Evolutionary conservation across 2,797 vertebrate genomes (phyloP).

Genomic region (Manis javanica): DNA sequence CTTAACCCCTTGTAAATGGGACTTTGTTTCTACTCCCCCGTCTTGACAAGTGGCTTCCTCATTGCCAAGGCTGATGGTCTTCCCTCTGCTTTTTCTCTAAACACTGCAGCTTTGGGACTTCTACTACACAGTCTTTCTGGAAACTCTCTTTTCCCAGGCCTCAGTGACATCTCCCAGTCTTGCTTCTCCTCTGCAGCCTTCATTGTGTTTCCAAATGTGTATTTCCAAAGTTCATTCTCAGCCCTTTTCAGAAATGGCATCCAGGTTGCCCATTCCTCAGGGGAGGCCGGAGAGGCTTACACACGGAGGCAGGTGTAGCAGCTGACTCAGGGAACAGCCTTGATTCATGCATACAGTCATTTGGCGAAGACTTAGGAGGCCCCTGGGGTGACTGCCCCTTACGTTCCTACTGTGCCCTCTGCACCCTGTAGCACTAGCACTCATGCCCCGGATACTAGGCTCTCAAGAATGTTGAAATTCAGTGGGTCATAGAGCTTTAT

Average conservation of each 20-base stretch:
- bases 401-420: neutral
- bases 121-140: neutral
- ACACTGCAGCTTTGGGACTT: neutral
- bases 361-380: neutral
- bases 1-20: neutral
- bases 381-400: neutral
- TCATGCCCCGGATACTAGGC: neutral
- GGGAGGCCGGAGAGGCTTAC: neutral
- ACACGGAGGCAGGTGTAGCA: neutral
- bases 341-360: neutral
- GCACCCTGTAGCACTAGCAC: neutral
- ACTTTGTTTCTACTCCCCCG: neutral
- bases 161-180: neutral
- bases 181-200: conserved; percentile 27
- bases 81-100: neutral
- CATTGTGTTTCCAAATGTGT: neutral
- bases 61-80: neutral
- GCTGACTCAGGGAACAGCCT: neutral
- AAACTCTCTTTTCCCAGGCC: neutral
- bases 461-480: conserved; percentile 21
- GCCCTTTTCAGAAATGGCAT: neutral
- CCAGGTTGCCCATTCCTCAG: neutral
- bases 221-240: neutral
- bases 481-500: conserved; percentile 46
- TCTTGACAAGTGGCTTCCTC: neutral